A percentile compares a stretch with the other conserved stretches of the same genome.
phyloP scores from a whole-genome alignment of 2,113 vertebrate genomes.

The Notothenia coriiceps region DNA sequence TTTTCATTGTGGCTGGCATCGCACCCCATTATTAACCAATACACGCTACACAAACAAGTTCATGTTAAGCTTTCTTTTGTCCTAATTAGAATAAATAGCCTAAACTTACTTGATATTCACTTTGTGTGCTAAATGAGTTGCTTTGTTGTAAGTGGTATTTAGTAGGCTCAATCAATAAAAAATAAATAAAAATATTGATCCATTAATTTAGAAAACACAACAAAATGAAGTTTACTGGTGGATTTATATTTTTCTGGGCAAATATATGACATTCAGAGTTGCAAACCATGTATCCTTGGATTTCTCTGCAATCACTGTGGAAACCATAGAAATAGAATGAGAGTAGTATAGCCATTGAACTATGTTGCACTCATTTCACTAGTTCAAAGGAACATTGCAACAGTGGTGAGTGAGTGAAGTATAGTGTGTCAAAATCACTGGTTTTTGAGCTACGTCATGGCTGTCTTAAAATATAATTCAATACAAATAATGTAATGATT shows the following conservation, averaged over 20 bases:
- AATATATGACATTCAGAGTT: neutral
- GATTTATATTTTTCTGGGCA: neutral
- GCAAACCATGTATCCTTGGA: neutral
- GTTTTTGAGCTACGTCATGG: too few species aligned
- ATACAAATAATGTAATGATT: too few species aligned
- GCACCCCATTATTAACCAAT: constrained; percentile 6
- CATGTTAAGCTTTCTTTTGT: neutral
- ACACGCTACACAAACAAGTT: neutral
- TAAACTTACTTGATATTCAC: neutral
- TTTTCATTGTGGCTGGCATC: neutral
- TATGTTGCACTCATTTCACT: too few species aligned
- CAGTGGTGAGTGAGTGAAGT: too few species aligned
- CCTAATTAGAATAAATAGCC: constrained; percentile 1
- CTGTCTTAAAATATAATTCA: too few species aligned
- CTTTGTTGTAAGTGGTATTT: neutral
- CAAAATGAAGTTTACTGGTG: neutral
- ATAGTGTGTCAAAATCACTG: too few species aligned
- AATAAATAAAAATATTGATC: neutral
- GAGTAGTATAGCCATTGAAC: too few species aligned
- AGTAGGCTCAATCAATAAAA: neutral
- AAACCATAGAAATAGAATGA: neutral
- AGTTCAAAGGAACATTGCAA: too few species aligned
- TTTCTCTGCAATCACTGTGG: neutral
- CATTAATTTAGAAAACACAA: neutral
- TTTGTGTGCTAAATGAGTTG: neutral